Base-by-base conservation (phyloP, 2,888 invertebrate genomes). In the Ctena decussata region DNA sequence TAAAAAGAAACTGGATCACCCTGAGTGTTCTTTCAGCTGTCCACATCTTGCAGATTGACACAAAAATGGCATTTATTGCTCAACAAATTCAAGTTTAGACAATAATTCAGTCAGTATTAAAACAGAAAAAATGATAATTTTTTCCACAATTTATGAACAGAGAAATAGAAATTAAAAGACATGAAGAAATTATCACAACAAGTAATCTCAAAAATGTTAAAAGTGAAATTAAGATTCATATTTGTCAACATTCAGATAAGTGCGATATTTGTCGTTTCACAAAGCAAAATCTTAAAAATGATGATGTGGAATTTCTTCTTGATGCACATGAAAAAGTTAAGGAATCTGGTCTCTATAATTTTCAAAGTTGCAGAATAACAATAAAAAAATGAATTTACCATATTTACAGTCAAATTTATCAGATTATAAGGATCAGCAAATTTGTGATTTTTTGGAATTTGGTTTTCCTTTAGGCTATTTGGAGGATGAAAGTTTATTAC, bases 361-460 rank as follows among this genome's bases (percentile, higher is more conserved):
- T 65, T 65, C 18, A 65, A 37, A 5, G n/a, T 18, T 65, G 65
- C 27, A 32, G 30, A 65, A 65, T 65, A 24, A 11, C 65, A 65
- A 27, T 65, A 65, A 65, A 27, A 65, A 65, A 27, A 6, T 70
- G 39, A 70, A 70, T 70, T n/a, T 70, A n/a, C 24, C 18, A 21
- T 74, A 39, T 21, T 35, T 44, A 18, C 12, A 1, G 32, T 39
- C 5, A 27, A 0, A 12, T 8, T 41, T 72, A 27, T 24, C 6
- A 72, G 44, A 72, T 72, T 72, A 72, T 41, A 72, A 18, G 2
- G 39, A 72, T 41, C 2, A 39, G 0, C 2, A n/a, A 41, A 37
- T 39, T 74, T 74, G 44, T 74, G 74, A 74, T 27, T 73, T 46
- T 3, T 32, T 74, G 44, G 49, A 74, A 74, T 74, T 46, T 49